These are phyloP conservation scores for Erannis defoliaria DNA, from an alignment of 2,888 invertebrate species.

Conservation along the genomic window DNA sequence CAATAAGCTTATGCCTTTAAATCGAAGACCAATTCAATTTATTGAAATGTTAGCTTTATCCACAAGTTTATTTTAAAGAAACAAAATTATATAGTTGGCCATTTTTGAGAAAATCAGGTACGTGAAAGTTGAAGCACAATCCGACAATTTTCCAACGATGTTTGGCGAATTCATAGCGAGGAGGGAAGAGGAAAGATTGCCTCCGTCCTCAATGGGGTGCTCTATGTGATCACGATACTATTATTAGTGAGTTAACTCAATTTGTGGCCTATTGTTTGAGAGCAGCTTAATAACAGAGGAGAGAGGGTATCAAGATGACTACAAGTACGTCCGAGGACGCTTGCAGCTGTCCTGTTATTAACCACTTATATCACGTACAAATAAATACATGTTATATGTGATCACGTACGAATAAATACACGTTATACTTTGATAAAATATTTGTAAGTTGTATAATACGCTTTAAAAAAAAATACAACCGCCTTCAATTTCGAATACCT, in stretches of 20 bases:
- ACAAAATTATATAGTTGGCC: background rate
- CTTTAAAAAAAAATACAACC: too few species aligned
- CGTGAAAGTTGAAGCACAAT: background rate
- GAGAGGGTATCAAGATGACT: slow-evolving; percentile 77
- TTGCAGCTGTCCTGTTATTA: slow-evolving; percentile 40
- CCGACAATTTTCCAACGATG: slow-evolving; percentile 14
- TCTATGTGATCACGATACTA: slow-evolving; percentile 78
- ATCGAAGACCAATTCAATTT: too few species aligned
- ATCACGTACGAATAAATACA: background rate
- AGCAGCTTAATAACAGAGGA: slow-evolving; percentile 83
- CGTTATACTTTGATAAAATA: too few species aligned
- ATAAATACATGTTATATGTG: background rate
- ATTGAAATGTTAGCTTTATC: too few species aligned
- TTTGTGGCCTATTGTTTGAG: slow-evolving; percentile 86
- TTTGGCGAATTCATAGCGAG: slow-evolving; percentile 39
- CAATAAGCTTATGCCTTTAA: too few species aligned
- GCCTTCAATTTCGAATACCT: too few species aligned
- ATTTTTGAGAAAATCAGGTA: background rate
- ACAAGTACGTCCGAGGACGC: slow-evolving; percentile 66
- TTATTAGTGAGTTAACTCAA: slow-evolving; percentile 86
- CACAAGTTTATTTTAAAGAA: too few species aligned
- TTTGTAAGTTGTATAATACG: too few species aligned
- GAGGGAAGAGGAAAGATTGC: slow-evolving; percentile 74
- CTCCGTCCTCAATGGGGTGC: slow-evolving; percentile 74
- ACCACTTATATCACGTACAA: background rate